Percentiles rank a stretch among this genome's conserved stretches.
These are phyloP conservation scores for Drosophila lacertosa DNA, from an alignment of 1,140 invertebrate species.

Conservation along the genomic window DNA sequence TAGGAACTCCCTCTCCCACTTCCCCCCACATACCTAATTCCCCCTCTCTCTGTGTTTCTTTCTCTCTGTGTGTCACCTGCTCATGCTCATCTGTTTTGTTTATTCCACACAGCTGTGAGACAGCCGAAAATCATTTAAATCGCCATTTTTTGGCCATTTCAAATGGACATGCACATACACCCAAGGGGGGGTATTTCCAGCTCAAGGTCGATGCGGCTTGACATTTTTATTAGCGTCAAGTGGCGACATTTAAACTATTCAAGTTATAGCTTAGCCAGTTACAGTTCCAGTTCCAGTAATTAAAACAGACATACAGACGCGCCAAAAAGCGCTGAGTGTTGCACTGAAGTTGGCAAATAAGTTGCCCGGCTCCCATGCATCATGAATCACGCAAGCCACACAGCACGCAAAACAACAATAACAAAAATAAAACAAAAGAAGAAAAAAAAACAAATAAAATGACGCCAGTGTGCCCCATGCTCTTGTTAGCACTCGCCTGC, in stretches of 20 bases:
- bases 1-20: not conserved
- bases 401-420: conserved; percentile 61
- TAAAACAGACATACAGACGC: conserved; percentile 72
- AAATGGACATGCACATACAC: conserved; percentile 21
- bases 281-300: conserved; percentile 62
- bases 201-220: conserved; percentile 62
- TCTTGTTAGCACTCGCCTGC: not conserved
- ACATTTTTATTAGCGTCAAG: conserved; percentile 75
- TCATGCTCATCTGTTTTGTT: conserved; percentile 63
- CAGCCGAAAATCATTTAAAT: conserved; percentile 68
- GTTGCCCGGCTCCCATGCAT: conserved; percentile 47
- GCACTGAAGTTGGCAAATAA: conserved; percentile 53
- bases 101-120: conserved; percentile 74
- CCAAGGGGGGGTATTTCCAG: conserved; percentile 11
- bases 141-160: conserved; percentile 20
- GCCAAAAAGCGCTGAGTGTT: conserved; percentile 54
- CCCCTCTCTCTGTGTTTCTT: conserved; percentile 7
- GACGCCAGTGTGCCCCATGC: conserved; percentile 43
- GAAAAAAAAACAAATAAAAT: conserved; percentile 46
- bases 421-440: no score
- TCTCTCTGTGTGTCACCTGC: conserved; percentile 16
- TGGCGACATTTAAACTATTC: conserved; percentile 52
- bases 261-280: conserved; percentile 39
- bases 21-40: not conserved
- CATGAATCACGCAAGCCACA: conserved; percentile 72